Evolutionary conservation across 2,797 vertebrate species (phyloP), one percentile per base, ranked within the genome.

Genomic region (Kryptolebias ocellatus): DNA sequence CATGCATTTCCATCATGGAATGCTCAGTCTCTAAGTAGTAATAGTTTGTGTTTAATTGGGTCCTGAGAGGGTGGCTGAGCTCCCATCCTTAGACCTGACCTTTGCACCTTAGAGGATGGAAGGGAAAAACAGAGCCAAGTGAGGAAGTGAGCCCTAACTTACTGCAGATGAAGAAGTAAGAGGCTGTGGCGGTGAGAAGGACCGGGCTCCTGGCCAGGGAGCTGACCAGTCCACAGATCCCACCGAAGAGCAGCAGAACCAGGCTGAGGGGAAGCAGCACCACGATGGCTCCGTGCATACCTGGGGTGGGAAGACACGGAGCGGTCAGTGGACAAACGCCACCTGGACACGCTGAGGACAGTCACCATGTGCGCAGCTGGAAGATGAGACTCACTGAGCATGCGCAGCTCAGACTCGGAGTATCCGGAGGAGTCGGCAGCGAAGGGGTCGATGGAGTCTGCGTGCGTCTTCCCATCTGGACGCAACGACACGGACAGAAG

Each of bases 111-210:
- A 37, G 39, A 34, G 31, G 31, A 34, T 34, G 31, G 2, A 34
- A 34, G 9, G 9, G 1, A 34, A 34, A 34, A 34, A 34, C 2
- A 34, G 31, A 34, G 5, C 5, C 31, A 34, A 18, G 45, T 45
- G 10, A 56, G n/a, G 29, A 52, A 5, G 0, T 55, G 27, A 73
- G 64, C 31, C 11, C 53, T 3, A 74, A 92, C 95, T 94, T 88
- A 95, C 94, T 94, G 83, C 94, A 92, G 50, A 94, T 53, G 70
- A 95, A 87, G 79, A 95, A 90, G 88, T 90, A 94, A 61, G 82
- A 91, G 47, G 92, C 86, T 0, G 92, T 89, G 70, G 89, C 60
- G 0, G 85, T 83, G 67, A 95, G 92, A 71, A 95, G 88, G 9
- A 78, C 37, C 1, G 79, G 65, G 20, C 91, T 94, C 46, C 70